phyloP scores from a whole-genome alignment of 2,113 vertebrate species.

The Oxygymnocypris stewartii region DNA sequence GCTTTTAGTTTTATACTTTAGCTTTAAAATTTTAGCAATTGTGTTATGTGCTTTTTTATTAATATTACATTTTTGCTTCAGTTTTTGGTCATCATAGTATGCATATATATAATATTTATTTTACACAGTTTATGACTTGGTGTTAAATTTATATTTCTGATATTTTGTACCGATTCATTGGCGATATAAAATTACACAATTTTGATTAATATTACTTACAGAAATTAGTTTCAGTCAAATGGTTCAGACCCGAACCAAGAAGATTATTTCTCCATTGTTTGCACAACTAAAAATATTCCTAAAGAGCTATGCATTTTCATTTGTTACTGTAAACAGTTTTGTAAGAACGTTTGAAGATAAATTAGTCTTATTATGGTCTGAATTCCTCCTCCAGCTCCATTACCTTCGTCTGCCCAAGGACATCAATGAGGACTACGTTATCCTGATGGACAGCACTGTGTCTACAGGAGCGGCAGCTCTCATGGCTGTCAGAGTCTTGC shows the following conservation, averaged over 20 bases:
- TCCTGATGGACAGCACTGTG: slow-evolving; percentile 92
- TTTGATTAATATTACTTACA: not conserved
- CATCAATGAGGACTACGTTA: slow-evolving; percentile 89
- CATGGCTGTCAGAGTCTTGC: slow-evolving; percentile 86
- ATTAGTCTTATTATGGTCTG: not conserved
- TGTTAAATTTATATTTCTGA: not conserved
- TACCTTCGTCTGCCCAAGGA: slow-evolving; percentile 89
- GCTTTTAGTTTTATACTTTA: not conserved
- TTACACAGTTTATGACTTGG: not conserved
- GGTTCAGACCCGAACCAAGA: not conserved
- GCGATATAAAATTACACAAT: not conserved
- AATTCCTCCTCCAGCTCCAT: slow-evolving; percentile 78
- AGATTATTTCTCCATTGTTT: not conserved
- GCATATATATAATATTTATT: too few species aligned
- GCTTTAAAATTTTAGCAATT: not conserved
- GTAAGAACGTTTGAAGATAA: not conserved
- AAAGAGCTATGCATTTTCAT: not conserved
- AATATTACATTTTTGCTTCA: not conserved
- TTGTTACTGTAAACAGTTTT: not conserved
- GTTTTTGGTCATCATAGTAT: not conserved
- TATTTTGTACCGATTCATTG: not conserved
- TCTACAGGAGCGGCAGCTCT: slow-evolving; percentile 88
- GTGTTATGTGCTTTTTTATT: not conserved
- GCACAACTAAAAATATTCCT: not conserved
- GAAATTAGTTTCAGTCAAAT: not conserved